A percentile compares a stretch with the other conserved stretches of the same genome.
Evolutionary conservation across 2,797 vertebrate genomes (phyloP).

Genomic region (Microhierax caerulescens): DNA sequence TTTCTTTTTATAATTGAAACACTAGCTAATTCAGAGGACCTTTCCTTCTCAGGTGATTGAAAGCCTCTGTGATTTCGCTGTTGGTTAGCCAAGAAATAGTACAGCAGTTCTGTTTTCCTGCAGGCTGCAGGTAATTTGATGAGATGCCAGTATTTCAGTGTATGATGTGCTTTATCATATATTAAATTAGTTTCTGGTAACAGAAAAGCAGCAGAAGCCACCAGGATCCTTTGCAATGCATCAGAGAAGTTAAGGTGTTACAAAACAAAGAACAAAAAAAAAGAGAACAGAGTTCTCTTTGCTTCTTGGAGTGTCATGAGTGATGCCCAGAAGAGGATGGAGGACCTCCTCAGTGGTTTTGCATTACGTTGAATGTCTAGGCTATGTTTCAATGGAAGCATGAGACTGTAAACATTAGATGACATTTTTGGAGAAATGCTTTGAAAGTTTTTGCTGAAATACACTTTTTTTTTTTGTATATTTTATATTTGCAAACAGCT

Average conservation of each 20-base stretch:
- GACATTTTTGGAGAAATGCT: neutral
- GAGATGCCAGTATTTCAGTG: neutral
- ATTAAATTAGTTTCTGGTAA: neutral
- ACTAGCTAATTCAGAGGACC: neutral
- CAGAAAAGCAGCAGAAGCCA: neutral
- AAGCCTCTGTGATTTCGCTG: neutral
- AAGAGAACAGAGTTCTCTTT: no score
- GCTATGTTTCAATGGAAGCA: fast-evolving
- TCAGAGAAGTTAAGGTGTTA: neutral
- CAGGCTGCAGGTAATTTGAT: neutral
- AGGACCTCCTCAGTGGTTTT: fast-evolving
- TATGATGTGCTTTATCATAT: fast-evolving
- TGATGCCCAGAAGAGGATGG: neutral
- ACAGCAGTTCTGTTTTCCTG: neutral
- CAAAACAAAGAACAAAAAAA: no score
- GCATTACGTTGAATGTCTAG: neutral
- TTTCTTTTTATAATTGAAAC: neutral
- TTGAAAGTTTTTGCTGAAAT: neutral
- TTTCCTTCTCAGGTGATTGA: neutral
- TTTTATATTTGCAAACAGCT: neutral
- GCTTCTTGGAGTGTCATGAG: fast-evolving
- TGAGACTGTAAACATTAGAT: neutral
- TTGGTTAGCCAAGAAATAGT: neutral
- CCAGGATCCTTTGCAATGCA: neutral
- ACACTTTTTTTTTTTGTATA: no score